A percentile compares a stretch with the other conserved stretches of the same genome.
Conservation (phyloP, 1,140 invertebrate genomes). For the Euschistus heros region DNA sequence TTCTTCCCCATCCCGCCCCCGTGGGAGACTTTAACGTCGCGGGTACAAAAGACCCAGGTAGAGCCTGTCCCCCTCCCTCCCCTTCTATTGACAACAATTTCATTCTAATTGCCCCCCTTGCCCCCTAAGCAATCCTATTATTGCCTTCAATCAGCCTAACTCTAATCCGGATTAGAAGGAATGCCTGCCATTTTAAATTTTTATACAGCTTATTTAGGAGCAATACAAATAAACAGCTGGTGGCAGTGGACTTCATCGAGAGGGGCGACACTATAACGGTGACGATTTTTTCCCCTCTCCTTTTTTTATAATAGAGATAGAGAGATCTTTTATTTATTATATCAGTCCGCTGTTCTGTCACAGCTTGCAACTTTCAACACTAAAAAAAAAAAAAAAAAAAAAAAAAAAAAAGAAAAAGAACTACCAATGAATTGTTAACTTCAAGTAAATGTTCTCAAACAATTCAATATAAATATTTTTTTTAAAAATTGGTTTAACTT, state of each 20-base stretch:
- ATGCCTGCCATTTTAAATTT: not conserved
- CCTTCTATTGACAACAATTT: not conserved
- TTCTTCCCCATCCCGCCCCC: not conserved
- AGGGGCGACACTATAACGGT: not conserved
- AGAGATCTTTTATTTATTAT: too few species aligned
- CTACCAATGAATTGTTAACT: too few species aligned
- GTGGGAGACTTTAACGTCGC: conserved; percentile 1
- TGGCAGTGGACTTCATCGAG: not conserved
- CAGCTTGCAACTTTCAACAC: too few species aligned
- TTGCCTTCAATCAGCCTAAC: not conserved
- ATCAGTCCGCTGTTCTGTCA: too few species aligned
- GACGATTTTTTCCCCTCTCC: too few species aligned
- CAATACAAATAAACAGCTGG: conserved; percentile 8
- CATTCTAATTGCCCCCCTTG: not conserved
- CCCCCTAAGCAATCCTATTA: not conserved
- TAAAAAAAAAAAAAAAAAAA: too few species aligned
- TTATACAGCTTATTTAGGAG: not conserved
- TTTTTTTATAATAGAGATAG: too few species aligned
- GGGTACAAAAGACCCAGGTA: not conserved
- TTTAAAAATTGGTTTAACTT: too few species aligned
- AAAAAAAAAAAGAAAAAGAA: too few species aligned
- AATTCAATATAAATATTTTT: too few species aligned
- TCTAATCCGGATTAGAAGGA: not conserved
- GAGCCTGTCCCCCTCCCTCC: not conserved
- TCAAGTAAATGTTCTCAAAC: too few species aligned